Percentiles rank a stretch among this genome's conserved stretches.
These are phyloP conservation scores for Sebastolobus alascanus DNA, from an alignment of 2,797 vertebrate species.

Conservation along the genomic window DNA sequence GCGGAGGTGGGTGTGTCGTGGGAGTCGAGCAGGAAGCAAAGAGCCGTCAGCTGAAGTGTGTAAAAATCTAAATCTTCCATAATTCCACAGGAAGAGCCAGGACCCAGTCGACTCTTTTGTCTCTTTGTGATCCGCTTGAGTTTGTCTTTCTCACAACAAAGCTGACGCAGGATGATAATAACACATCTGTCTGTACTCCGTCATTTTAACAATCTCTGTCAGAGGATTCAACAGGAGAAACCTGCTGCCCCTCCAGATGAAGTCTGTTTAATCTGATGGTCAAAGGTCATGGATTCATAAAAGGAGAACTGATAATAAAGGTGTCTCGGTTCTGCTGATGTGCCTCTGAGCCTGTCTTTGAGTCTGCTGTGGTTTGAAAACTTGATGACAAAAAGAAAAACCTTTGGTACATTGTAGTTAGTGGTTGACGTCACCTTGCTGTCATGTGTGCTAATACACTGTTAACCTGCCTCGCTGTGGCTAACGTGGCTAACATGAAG, in stretches of 20 bases:
- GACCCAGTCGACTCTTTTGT: background rate
- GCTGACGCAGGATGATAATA: conserved; percentile 22
- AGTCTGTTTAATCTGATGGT: background rate
- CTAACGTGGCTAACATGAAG: background rate
- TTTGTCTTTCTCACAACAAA: conserved; percentile 7
- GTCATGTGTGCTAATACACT: background rate
- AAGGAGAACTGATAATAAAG: background rate
- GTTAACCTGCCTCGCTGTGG: background rate
- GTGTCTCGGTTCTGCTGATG: background rate
- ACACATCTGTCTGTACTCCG: conserved; percentile 20
- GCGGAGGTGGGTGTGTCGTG: background rate
- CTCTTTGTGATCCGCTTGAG: conserved; percentile 20
- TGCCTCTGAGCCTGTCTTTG: background rate
- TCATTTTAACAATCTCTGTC: conserved; percentile 11
- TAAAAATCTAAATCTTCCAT: background rate
- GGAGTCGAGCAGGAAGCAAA: background rate
- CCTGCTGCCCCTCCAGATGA: background rate
- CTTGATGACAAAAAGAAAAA: background rate
- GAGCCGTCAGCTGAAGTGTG: background rate
- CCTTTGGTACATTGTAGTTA: background rate
- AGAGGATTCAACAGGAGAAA: background rate
- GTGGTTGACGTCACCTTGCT: background rate
- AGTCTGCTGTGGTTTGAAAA: background rate
- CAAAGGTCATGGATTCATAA: background rate
- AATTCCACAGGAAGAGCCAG: conserved; percentile 25